Evolutionary conservation across 2,113 vertebrate genomes (phyloP).

Genomic region (Platichthys stellatus): DNA sequence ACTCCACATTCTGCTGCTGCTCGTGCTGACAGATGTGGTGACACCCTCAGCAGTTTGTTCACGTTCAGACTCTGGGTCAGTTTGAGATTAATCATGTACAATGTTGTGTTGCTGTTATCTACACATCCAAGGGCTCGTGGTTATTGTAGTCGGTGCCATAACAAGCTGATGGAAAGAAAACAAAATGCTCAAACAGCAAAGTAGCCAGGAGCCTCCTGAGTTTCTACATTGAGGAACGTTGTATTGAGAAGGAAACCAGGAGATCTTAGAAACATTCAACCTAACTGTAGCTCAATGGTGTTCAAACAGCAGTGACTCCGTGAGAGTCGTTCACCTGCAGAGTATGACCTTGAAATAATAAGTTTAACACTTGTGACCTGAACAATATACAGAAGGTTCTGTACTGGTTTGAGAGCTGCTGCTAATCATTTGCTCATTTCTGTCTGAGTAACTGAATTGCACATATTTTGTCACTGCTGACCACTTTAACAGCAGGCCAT

Average conservation of each 20-base stretch:
- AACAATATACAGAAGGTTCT: too few species aligned
- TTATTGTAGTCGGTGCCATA: neutral
- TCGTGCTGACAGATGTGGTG: neutral
- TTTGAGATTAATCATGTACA: neutral
- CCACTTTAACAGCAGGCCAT: too few species aligned
- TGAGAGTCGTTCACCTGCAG: too few species aligned
- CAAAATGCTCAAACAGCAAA: neutral
- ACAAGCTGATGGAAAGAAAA: neutral
- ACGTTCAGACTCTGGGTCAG: neutral
- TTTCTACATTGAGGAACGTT: neutral
- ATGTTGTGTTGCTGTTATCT: neutral
- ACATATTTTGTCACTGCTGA: too few species aligned
- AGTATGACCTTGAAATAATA: too few species aligned
- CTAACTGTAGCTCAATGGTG: too few species aligned
- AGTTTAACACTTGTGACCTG: too few species aligned
- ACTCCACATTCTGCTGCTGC: neutral
- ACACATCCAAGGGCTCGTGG: neutral
- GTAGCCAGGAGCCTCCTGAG: neutral
- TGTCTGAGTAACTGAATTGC: too few species aligned
- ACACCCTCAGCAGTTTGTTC: neutral
- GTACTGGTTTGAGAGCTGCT: too few species aligned
- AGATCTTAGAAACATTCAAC: too few species aligned
- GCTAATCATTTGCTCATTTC: neutral
- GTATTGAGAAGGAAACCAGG: neutral
- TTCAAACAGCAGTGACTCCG: too few species aligned